Conservation (phyloP, 1,140 invertebrate genomes). For the Ips nitidus region DNA sequence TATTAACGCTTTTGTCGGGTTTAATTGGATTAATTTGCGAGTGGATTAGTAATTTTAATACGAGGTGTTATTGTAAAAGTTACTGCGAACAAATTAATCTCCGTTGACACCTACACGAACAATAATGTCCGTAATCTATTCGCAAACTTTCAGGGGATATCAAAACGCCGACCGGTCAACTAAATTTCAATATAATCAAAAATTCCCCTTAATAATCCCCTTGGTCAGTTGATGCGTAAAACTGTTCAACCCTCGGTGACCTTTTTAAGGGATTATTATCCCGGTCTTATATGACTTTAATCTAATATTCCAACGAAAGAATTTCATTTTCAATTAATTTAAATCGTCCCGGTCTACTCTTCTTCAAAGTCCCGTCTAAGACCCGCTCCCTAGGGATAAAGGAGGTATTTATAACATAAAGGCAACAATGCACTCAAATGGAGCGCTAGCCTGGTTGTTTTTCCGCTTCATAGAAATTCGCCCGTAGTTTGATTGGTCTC, state of each 20-base stretch:
- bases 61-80: not conserved
- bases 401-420: conserved; percentile 44
- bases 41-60: not conserved
- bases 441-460: conserved; percentile 35
- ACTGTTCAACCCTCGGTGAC: conserved; percentile 16
- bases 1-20: too few relatives aligned
- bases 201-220: conserved; percentile 18
- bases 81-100: not conserved
- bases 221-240: conserved; percentile 28
- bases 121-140: not conserved
- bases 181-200: conserved; percentile 29
- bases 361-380: conserved; percentile 34
- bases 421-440: conserved; percentile 45
- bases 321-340: conserved; percentile 45
- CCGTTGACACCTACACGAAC: not conserved
- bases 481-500: conserved; percentile 28
- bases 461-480: conserved; percentile 28
- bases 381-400: conserved; percentile 34
- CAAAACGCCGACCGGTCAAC: not conserved
- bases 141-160: not conserved
- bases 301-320: conserved; percentile 37
- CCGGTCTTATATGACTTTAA: conserved; percentile 33
- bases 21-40: too few relatives aligned
- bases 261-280: conserved; percentile 34
- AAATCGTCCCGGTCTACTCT: conserved; percentile 29